A percentile compares a stretch with the other conserved stretches of the same genome.
Conservation (phyloP, 2,888 invertebrate genomes). For the Monopis laevigella region DNA sequence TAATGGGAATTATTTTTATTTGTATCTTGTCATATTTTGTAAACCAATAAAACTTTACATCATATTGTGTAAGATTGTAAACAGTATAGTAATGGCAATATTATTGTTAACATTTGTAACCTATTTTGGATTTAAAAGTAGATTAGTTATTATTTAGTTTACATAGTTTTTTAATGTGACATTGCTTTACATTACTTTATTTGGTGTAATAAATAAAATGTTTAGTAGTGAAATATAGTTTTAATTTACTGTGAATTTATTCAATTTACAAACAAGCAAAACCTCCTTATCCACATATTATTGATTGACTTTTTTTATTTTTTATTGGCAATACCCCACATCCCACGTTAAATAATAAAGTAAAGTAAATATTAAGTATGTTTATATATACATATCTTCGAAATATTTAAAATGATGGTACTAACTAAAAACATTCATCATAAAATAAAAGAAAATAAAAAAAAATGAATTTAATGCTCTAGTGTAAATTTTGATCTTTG, state of each 20-base stretch:
- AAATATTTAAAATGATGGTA: background rate
- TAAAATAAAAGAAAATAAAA: background rate
- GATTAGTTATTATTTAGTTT: background rate
- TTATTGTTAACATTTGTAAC: background rate
- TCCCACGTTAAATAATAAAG: background rate
- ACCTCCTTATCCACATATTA: too few relatives aligned
- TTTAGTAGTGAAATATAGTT: too few relatives aligned
- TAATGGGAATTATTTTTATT: background rate
- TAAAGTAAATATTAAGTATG: background rate
- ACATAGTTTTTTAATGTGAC: background rate
- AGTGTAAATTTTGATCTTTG: conserved; percentile 7
- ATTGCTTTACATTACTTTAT: background rate
- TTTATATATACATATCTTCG: background rate
- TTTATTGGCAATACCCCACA: too few relatives aligned
- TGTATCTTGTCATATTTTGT: background rate
- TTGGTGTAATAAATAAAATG: conserved; percentile 3
- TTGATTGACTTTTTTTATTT: too few relatives aligned
- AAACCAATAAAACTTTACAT: background rate
- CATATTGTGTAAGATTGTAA: conserved; percentile 1
- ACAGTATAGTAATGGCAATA: background rate
- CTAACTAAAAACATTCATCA: background rate
- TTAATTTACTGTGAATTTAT: too few relatives aligned
- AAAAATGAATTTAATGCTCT: conserved; percentile 5
- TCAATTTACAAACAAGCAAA: too few relatives aligned
- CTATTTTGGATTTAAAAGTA: background rate